Conservation (phyloP, 2,797 vertebrate species). For the Coregonus suidteri region DNA sequence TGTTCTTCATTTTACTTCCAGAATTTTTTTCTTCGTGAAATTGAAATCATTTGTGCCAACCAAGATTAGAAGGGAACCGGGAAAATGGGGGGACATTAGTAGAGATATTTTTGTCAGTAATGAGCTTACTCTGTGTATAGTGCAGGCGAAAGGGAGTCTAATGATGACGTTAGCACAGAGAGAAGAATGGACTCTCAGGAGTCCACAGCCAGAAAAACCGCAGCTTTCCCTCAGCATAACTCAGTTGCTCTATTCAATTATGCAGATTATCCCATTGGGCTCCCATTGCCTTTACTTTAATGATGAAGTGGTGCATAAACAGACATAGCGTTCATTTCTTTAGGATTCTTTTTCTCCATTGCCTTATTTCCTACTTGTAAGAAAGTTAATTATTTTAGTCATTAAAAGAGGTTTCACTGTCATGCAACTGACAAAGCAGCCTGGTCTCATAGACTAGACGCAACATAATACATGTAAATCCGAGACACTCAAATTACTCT, state of each 20-base stretch:
- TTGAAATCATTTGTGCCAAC: slow-evolving; percentile 73
- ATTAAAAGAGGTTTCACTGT: slow-evolving; percentile 76
- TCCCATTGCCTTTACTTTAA: slow-evolving; percentile 72
- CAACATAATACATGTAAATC: no score
- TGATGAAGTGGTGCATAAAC: slow-evolving; percentile 74
- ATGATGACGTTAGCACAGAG: slow-evolving; percentile 75
- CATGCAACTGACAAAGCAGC: slow-evolving; percentile 56
- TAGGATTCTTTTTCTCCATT: slow-evolving; percentile 28
- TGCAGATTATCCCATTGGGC: slow-evolving; percentile 70
- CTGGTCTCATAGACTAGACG: no score
- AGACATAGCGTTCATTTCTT: slow-evolving; percentile 52
- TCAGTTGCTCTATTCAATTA: slow-evolving; percentile 76
- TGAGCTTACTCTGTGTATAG: slow-evolving; percentile 76
- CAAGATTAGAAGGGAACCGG: slow-evolving; percentile 71
- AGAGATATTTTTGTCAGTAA: slow-evolving; percentile 77
- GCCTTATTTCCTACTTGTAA: slow-evolving; percentile 57
- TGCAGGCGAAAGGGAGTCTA: slow-evolving; percentile 67
- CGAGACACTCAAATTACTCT: no score
- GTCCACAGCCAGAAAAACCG: slow-evolving; percentile 54
- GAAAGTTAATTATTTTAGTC: slow-evolving; percentile 76
- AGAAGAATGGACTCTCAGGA: slow-evolving; percentile 65
- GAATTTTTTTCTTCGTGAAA: slow-evolving; percentile 55
- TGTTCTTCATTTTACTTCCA: slow-evolving; percentile 47
- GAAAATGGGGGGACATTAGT: slow-evolving; percentile 62
- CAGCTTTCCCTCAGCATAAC: slow-evolving; percentile 51